Evolutionary conservation across 64 coral and sea anemone genomes (phyloP), one percentile per base, ranked within the genome.

Genomic region (Dendronephthya gigantea): DNA sequence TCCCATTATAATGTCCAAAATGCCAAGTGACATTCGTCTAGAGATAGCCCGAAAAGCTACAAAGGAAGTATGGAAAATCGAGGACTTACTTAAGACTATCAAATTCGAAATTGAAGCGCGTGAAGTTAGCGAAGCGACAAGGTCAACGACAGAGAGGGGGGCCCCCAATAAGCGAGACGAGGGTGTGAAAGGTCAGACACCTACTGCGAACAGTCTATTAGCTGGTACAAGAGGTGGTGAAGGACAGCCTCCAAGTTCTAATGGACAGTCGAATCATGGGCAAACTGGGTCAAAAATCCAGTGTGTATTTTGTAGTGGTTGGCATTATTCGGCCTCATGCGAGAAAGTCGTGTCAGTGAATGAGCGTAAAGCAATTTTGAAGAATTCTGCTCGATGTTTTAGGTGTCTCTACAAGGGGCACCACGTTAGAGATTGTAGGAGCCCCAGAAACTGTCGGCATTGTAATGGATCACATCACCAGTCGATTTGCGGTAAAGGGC

Each of bases 261-360:
- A n/a, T n/a, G n/a, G n/a, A n/a, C n/a, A n/a, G n/a, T n/a, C n/a
- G n/a, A n/a, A n/a, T n/a, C 85, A 86, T 28, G 47, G 40, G 23
- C 33, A 59, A 50, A 39, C 40, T n/a, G 55, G 41, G 36, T 40
- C 28, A 10, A 68, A 37, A 40, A 40, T 86, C 13, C 85, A 86
- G 40, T 86, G 85, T 28, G 35, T 68, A 68, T 86, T 55, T 69
- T 70, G 85, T 35, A 86, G 41, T 27, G 85, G 55, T 25, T 3
- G 32, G 27, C 85, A 86, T 52, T 86, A 40, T 86, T 86, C 85
- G 1, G 85, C 85, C 25, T 86, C 56, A 45, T 86, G 85, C 25
- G 47, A 86, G n/a, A 68, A 29, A 32, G 58, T 86, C n/a, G 39
- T 40, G 68, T 40, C 39, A 55, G 37, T 52, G 40, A 19, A 36